phyloP scores from a whole-genome alignment of 1,140 invertebrate species.

The Myzus persicae region DNA sequence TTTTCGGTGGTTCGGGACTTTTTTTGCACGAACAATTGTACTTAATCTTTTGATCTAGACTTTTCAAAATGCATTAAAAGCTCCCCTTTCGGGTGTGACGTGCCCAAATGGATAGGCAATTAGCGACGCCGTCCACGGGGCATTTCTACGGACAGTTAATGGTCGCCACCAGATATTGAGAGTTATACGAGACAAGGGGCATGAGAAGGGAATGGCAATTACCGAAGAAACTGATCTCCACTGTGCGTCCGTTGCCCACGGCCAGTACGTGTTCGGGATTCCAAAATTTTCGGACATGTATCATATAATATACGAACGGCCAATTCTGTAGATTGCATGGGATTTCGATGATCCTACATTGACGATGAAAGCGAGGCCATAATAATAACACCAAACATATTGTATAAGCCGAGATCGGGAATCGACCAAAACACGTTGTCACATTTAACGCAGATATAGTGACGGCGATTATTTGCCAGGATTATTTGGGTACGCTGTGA shows the following conservation, averaged over 20 bases:
- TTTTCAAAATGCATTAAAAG: conserved; percentile 49
- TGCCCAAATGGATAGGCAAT: conserved; percentile 23
- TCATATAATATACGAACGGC: conserved; percentile 35
- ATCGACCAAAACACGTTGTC: conserved; percentile 55
- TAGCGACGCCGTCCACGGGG: conserved; percentile 20
- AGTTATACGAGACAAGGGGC: not conserved
- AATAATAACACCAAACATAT: conserved; percentile 14
- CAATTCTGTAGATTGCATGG: conserved; percentile 39
- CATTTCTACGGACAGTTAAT: conserved; percentile 40
- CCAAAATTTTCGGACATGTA: conserved; percentile 39
- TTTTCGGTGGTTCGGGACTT: not conserved
- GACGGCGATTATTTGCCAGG: conserved; percentile 30
- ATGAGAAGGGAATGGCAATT: conserved; percentile 24
- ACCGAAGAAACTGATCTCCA: conserved; percentile 35
- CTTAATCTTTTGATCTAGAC: conserved; percentile 52
- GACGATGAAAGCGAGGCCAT: conserved; percentile 38
- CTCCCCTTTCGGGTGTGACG: conserved; percentile 31
- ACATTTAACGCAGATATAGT: conserved; percentile 56
- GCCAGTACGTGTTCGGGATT: conserved; percentile 46
- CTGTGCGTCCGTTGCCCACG: not conserved
- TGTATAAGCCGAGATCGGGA: conserved; percentile 50
- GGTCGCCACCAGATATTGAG: conserved; percentile 38
- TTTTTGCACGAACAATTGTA: not conserved
- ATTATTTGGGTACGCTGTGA: conserved; percentile 42
- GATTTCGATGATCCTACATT: conserved; percentile 41